Conservation (phyloP, 2,113 vertebrate species). For the Brachypodius melanocephalos region DNA sequence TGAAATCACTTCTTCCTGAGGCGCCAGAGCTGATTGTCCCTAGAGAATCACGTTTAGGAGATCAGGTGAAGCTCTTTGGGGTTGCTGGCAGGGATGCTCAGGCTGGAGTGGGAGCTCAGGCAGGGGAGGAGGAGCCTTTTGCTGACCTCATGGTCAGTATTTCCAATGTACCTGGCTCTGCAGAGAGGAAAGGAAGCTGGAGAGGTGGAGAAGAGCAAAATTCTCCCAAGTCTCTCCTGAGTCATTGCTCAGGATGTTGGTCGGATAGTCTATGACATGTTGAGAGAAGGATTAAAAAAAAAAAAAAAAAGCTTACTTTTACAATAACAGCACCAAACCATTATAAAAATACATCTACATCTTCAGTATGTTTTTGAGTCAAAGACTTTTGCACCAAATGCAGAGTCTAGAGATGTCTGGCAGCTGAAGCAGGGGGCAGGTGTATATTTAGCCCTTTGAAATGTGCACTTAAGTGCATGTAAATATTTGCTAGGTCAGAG, state of each 20-base stretch:
- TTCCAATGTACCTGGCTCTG: background rate
- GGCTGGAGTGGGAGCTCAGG: background rate
- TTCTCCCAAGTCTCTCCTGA: background rate
- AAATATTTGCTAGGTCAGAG: background rate
- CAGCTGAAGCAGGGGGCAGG: background rate
- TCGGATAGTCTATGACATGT: background rate
- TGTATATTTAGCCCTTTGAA: background rate
- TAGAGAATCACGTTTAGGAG: fast-evolving
- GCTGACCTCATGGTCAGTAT: background rate
- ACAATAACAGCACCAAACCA: background rate
- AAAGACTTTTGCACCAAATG: background rate
- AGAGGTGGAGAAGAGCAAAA: background rate
- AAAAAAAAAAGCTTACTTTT: background rate
- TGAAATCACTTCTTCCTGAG: background rate
- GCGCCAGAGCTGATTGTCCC: background rate
- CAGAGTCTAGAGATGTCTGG: background rate
- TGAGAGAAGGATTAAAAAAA: background rate
- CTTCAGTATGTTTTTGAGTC: background rate
- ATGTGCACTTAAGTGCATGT: background rate
- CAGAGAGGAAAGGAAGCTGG: background rate
- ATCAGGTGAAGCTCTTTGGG: background rate
- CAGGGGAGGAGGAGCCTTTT: background rate
- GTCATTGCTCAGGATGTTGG: background rate
- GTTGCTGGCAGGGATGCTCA: background rate
- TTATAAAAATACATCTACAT: background rate